Base-by-base conservation (phyloP, 2,888 invertebrate species). In the Onchidella celtica region DNA sequence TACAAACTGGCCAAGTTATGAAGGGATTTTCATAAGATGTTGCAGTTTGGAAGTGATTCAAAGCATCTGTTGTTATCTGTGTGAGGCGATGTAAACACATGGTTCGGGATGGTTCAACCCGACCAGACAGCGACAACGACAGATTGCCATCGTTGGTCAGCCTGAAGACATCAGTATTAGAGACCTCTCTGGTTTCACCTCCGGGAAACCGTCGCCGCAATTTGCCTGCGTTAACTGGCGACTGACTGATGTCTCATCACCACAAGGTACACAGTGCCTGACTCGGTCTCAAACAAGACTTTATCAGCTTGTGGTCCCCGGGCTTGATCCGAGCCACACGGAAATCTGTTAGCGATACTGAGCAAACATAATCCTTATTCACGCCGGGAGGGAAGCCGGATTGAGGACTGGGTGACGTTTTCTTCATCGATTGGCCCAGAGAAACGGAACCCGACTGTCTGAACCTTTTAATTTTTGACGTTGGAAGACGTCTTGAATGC, bases 261-360 rank as follows among this genome's bases (percentile, higher is more conserved):
- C 38, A 38, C 63, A 61, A 63, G 61, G 38, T 63, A 38, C 73
- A 74, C 74, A 74, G 36, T 27, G 17, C 63, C 59, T 27, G 24
- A 24, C 66, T 4, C 11, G 55, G 17, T 66, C 76, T 66, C 65
- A 76, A 76, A 76, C 65, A 76, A 29, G 65, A 76, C 75, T 65
- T 74, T 76, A 76, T 76, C 65, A 65, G 38, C 65, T 47, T 34
- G 40, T 38, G 9, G 47, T 29, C 40, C 61, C 4, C 9, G 32
- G 29, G 32, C 27, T n/a, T 40, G 65, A 76, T 40, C 32, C 40
- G n/a, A 3, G 36, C 27, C 65, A 40, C 76, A 76, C 65, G 76
- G 47, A 76, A 65, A 76, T 66, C 76, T 76, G 75, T 66, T 76
- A 76, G 65, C 75, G 76, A 66, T 76, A 76, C 76, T 76, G 65